Evolutionary conservation across 2,113 vertebrate species (phyloP), one percentile per base, ranked within the genome.

Genomic region (Dunckerocampus dactyliophorus): DNA sequence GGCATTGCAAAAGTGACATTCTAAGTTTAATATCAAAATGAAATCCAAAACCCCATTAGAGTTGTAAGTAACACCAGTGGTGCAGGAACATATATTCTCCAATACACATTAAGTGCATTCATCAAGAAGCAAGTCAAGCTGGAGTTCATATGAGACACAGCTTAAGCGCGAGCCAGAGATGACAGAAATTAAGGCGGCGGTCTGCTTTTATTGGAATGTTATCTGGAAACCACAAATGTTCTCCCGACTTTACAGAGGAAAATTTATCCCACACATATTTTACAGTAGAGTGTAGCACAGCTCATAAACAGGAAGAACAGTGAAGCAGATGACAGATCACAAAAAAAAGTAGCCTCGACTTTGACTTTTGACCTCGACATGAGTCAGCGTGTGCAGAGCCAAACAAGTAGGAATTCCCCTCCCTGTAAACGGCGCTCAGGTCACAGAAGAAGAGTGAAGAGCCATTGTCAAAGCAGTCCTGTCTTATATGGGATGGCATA

Each of bases 191-290:
- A 22, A 76, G 47, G 57, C 58, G 63, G 67, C 66, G 75, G 69
- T 67, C 78, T 84, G 77, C 75, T 88, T 85, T 86, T 85, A 82
- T 74, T 81, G 77, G 77, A 71, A 59, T 54, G 64, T 69, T 71
- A 55, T 80, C 74, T 82, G 81, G 80, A 85, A 84, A 82, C 71
- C 67, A 72, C 77, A 82, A 80, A 84, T 82, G 79, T 88, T 86
- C 79, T 60, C 59, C 71, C 48, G 69, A 77, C 59, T 82, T 71
- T 78, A 81, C 52, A 21, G 68, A 56, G 75, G 59, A 65, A 80
- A 64, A 34, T 61, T 65, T 67, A 72, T 72, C 80, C 80, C 72
- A 80, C 76, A 82, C 62, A 64, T 67, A 78, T 82, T 82, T 66
- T 69, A 54, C 52, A 39, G 31, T 48, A 70, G 64, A 69, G 57